Evolutionary conservation across 2,113 vertebrate species (phyloP).

Genomic region (Callopanchax toddi): DNA sequence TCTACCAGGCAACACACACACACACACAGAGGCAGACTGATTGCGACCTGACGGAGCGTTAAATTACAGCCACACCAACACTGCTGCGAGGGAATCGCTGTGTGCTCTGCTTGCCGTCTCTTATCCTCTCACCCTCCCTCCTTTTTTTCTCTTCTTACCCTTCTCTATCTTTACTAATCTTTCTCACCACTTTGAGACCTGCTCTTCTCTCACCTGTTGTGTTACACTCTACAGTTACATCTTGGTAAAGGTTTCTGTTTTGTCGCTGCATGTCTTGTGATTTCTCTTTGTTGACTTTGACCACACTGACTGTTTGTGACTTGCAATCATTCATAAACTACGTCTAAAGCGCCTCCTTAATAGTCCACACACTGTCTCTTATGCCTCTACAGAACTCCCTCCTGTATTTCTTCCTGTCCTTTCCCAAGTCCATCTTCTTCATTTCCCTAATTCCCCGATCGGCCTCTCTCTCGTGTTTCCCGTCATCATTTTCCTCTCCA

Average conservation of each 20-base stretch:
- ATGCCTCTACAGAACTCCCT: background rate
- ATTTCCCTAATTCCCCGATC: slow-evolving; percentile 43
- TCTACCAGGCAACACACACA: slow-evolving; percentile 22
- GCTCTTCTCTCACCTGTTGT: slow-evolving; percentile 37
- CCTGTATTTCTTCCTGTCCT: slow-evolving; percentile 8
- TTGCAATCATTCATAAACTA: background rate
- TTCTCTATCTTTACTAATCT: slow-evolving; percentile 39
- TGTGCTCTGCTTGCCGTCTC: slow-evolving; percentile 59
- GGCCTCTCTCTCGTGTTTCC: slow-evolving; percentile 6
- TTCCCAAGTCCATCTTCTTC: slow-evolving; percentile 21
- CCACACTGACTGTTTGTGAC: background rate
- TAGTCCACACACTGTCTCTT: slow-evolving; percentile 18
- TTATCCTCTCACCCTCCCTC: slow-evolving; percentile 41
- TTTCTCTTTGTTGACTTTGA: background rate
- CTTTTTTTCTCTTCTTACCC: slow-evolving; percentile 8
- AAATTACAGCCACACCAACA: slow-evolving; percentile 72
- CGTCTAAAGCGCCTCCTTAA: too few relatives aligned
- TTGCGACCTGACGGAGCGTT: slow-evolving; percentile 72
- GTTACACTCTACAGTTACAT: slow-evolving; percentile 14
- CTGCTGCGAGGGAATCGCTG: slow-evolving; percentile 61
- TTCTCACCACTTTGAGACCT: slow-evolving; percentile 10
- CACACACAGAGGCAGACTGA: slow-evolving; percentile 53
- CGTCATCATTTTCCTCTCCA: slow-evolving; percentile 19
- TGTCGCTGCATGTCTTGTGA: slow-evolving; percentile 2
- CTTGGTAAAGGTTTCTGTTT: slow-evolving; percentile 14